These are phyloP conservation scores for Meiosimyza decipiens DNA, from an alignment of 2,888 invertebrate genomes.

Conservation along the genomic window DNA sequence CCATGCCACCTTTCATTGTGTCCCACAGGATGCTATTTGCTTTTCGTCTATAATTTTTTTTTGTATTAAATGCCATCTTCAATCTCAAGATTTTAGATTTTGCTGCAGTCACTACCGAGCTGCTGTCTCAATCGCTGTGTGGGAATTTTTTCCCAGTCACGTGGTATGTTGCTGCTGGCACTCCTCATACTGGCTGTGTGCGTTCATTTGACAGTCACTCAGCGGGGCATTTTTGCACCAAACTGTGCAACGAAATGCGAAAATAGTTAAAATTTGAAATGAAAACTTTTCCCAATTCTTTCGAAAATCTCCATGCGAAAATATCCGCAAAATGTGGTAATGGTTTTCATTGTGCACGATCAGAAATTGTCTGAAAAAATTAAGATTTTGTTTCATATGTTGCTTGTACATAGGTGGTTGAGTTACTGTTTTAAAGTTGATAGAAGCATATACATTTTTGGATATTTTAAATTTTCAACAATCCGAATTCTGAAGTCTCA, in stretches of 20 bases:
- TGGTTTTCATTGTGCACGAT: neutral
- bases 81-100: too few relatives aligned
- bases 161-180: neutral
- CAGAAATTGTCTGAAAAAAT: too few relatives aligned
- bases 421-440: too few relatives aligned
- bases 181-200: neutral
- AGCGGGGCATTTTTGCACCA: constrained; percentile 3
- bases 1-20: too few relatives aligned
- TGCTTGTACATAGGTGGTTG: too few relatives aligned
- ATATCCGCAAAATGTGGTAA: neutral
- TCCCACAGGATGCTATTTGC: too few relatives aligned
- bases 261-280: constrained; percentile 9
- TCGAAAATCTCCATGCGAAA: neutral
- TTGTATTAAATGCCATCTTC: too few relatives aligned
- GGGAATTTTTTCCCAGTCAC: neutral
- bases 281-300: neutral
- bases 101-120: neutral
- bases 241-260: constrained; percentile 17
- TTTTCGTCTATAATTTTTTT: too few relatives aligned
- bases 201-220: constrained; percentile 4
- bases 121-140: neutral
- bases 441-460: too few relatives aligned
- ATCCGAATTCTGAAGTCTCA: too few relatives aligned
- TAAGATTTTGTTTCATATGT: too few relatives aligned
- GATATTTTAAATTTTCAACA: too few relatives aligned